These are phyloP conservation scores for Aspidapion aeneum DNA, from an alignment of 2,888 invertebrate genomes.

Conservation along the genomic window DNA sequence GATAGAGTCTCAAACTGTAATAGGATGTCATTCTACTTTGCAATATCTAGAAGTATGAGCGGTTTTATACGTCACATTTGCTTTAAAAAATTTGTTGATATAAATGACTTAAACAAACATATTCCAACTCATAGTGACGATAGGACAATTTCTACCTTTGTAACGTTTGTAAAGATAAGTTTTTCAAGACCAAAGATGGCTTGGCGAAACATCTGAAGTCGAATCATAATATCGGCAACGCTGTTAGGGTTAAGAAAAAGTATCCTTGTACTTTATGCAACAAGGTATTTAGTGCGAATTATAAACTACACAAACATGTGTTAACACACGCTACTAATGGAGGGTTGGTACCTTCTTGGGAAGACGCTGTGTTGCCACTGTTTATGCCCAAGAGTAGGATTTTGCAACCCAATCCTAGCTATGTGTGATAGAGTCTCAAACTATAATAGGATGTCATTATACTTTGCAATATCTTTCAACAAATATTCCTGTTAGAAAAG, in stretches of 20 bases:
- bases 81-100: background rate
- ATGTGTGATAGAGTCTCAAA: too few relatives aligned
- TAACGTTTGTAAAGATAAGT: background rate
- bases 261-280: background rate
- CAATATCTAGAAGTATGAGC: too few relatives aligned
- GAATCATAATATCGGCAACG: background rate
- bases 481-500: background rate
- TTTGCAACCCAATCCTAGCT: too few relatives aligned
- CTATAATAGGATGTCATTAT: too few relatives aligned
- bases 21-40: too few relatives aligned
- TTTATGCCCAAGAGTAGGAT: background rate
- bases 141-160: background rate
- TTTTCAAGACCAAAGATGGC: too few relatives aligned
- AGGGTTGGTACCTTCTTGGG: background rate
- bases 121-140: background rate
- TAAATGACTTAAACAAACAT: background rate
- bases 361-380: background rate
- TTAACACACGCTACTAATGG: background rate
- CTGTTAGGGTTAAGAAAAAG: background rate
- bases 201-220: too few relatives aligned
- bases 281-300: background rate
- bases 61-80: background rate
- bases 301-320: background rate
- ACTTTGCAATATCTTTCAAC: background rate
- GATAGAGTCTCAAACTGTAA: background rate